phyloP scores from a whole-genome alignment of 2,888 invertebrate species.

The Phrixothrix hirtus region DNA sequence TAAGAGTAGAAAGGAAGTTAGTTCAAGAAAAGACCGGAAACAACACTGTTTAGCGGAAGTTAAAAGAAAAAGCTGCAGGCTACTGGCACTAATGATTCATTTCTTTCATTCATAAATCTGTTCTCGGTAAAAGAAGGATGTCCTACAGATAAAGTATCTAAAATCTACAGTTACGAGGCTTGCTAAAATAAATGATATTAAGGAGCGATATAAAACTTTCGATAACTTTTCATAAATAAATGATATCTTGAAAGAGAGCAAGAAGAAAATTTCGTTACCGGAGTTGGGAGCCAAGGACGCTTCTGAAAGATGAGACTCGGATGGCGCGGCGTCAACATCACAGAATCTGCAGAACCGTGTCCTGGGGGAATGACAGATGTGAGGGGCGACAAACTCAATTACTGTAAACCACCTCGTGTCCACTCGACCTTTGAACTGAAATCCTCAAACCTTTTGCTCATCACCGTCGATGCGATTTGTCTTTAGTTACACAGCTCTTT shows the following conservation, averaged over 20 bases:
- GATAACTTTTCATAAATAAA: constrained; percentile 13
- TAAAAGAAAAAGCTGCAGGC: constrained; percentile 44
- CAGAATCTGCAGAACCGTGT: constrained; percentile 28
- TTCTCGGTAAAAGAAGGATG: constrained; percentile 42
- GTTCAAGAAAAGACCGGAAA: constrained; percentile 30
- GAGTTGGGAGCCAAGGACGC: constrained; percentile 11
- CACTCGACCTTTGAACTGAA: constrained; percentile 48
- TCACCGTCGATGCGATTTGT: constrained; percentile 23
- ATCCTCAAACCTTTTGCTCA: constrained; percentile 26
- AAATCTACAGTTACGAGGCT: constrained; percentile 21
- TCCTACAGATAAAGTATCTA: constrained; percentile 36
- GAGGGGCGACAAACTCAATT: constrained; percentile 49
- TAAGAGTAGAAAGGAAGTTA: constrained; percentile 16
- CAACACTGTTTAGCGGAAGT: constrained; percentile 37
- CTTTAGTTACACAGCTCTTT: constrained; percentile 26
- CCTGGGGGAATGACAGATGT: constrained; percentile 46
- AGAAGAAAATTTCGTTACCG: constrained; percentile 21
- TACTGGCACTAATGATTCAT: constrained; percentile 48
- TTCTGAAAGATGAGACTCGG: constrained; percentile 5
- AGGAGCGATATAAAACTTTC: constrained; percentile 10
- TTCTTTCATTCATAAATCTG: constrained; percentile 49
- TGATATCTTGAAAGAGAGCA: constrained; percentile 5
- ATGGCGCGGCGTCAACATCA: constrained; percentile 25
- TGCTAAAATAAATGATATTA: constrained; percentile 15
- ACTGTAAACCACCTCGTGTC: constrained; percentile 51